Conservation (phyloP, 1,140 invertebrate species). For the Oreohelix idahoensis region DNA sequence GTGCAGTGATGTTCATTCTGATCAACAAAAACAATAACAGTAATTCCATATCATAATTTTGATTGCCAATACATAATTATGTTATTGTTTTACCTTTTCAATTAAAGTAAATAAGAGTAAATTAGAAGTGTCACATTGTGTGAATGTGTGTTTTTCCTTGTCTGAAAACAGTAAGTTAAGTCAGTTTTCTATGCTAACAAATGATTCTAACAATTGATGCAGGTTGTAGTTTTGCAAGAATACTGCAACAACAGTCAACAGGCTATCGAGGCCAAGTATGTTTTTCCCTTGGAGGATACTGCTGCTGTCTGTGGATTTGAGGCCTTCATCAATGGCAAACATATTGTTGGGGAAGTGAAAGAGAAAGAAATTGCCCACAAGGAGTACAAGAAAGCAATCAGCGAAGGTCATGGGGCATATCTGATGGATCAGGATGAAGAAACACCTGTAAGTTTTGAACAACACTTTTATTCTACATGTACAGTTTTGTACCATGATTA, state of each 20-base stretch:
- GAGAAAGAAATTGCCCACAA: slow-evolving; percentile 73
- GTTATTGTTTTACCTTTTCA: no score
- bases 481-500: not conserved
- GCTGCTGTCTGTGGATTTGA: slow-evolving; percentile 74
- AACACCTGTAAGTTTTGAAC: slow-evolving; percentile 65
- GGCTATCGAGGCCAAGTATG: slow-evolving; percentile 73
- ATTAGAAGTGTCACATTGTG: no score
- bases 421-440: slow-evolving; percentile 74
- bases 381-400: slow-evolving; percentile 74
- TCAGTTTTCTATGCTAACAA: no score
- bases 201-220: no score
- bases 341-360: slow-evolving; percentile 74
- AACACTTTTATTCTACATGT: not conserved
- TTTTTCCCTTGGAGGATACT: slow-evolving; percentile 73
- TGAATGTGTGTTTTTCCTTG: no score
- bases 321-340: slow-evolving; percentile 73
- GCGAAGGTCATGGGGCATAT: slow-evolving; percentile 74
- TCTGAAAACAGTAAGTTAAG: no score
- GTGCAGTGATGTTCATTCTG: no score
- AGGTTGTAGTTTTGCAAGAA: slow-evolving; percentile 71
- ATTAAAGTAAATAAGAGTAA: no score
- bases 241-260: slow-evolving; percentile 67
- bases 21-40: no score
- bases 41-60: no score
- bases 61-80: no score